These are phyloP conservation scores for Drosophila pruinosa DNA, from an alignment of 1,140 invertebrate species.

Conservation along the genomic window DNA sequence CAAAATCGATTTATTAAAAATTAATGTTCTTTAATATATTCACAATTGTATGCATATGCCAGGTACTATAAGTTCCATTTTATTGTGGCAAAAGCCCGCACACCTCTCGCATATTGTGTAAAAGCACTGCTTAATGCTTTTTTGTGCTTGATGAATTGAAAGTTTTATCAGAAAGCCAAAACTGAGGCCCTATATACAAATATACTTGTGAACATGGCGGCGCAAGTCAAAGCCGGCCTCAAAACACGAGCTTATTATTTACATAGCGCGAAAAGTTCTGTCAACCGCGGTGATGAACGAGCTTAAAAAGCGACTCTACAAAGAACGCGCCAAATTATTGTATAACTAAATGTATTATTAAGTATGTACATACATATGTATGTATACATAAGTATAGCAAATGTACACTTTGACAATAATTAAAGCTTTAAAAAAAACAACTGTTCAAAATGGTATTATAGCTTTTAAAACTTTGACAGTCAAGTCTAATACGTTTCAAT, in stretches of 20 bases:
- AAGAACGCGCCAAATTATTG: neutral
- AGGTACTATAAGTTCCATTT: neutral
- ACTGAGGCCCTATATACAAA: slow-evolving; percentile 11
- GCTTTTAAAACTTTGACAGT: slow-evolving; percentile 57
- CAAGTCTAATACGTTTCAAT: slow-evolving; percentile 54
- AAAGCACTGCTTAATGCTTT: slow-evolving; percentile 72
- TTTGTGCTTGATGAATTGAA: slow-evolving; percentile 68
- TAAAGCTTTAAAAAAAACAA: slow-evolving; percentile 37
- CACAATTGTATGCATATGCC: neutral
- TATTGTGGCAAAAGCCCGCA: neutral
- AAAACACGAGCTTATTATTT: slow-evolving; percentile 36
- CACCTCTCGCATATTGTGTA: slow-evolving; percentile 15
- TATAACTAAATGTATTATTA: neutral
- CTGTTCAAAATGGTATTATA: slow-evolving; percentile 23
- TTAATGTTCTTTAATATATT: neutral
- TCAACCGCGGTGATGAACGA: slow-evolving; percentile 19
- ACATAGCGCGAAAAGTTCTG: slow-evolving; percentile 15
- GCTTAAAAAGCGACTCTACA: slow-evolving; percentile 29
- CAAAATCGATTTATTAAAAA: too few relatives aligned
- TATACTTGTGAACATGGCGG: neutral
- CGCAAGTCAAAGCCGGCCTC: neutral
- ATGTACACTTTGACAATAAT: slow-evolving; percentile 34
- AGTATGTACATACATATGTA: neutral
- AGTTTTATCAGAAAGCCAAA: slow-evolving; percentile 67
- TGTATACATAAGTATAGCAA: neutral